phyloP scores from a whole-genome alignment of 2,888 invertebrate genomes.

The Notodonta dromedarius region DNA sequence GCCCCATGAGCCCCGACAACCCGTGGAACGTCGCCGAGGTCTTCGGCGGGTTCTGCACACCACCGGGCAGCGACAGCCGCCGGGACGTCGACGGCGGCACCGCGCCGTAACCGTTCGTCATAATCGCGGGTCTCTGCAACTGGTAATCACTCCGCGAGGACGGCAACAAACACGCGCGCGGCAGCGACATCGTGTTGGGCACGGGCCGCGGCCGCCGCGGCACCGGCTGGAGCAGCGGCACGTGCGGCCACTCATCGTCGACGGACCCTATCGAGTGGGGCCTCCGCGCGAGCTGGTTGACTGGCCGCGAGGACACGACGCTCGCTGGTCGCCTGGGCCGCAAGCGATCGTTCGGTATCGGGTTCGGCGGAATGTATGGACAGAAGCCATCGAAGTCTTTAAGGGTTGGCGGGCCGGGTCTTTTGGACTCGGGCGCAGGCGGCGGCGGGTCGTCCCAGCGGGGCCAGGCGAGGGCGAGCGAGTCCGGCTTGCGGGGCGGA shows the following conservation, averaged over 20 bases:
- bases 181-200: slow-evolving; percentile 66
- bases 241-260: slow-evolving; percentile 73
- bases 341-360: slow-evolving; percentile 55
- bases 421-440: slow-evolving; percentile 69
- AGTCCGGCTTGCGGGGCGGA: slow-evolving; percentile 81
- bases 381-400: slow-evolving; percentile 78
- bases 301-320: slow-evolving; percentile 76
- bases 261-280: slow-evolving; percentile 86
- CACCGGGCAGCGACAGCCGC: slow-evolving; percentile 82
- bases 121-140: slow-evolving; percentile 81
- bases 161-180: slow-evolving; percentile 81
- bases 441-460: slow-evolving; percentile 81
- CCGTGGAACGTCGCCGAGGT: slow-evolving; percentile 87
- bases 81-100: slow-evolving; percentile 80
- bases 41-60: slow-evolving; percentile 80
- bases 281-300: slow-evolving; percentile 67
- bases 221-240: slow-evolving; percentile 82
- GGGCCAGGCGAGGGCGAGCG: slow-evolving; percentile 68
- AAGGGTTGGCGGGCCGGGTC: slow-evolving; percentile 47
- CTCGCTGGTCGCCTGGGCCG: slow-evolving; percentile 81
- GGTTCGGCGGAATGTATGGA: slow-evolving; percentile 82
- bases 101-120: slow-evolving; percentile 79
- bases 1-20: slow-evolving; percentile 66
- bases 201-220: slow-evolving; percentile 80
- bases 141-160: slow-evolving; percentile 86